Percentiles rank a stretch among this genome's conserved stretches.
phyloP scores from a whole-genome alignment of 2,888 invertebrate genomes.

The Drosophila suboccidentalis region DNA sequence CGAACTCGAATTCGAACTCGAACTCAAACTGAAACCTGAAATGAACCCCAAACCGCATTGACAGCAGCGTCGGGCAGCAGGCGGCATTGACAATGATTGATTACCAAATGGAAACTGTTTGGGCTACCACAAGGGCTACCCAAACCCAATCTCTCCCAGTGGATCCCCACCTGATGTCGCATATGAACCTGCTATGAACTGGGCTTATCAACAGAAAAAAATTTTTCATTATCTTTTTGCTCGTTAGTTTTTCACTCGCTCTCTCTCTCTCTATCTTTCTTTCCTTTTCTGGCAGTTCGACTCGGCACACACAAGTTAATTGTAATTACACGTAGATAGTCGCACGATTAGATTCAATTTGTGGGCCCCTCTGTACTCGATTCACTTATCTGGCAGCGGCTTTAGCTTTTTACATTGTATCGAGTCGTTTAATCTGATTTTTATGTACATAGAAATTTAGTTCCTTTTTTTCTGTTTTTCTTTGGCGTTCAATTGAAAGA shows the following conservation, averaged over 20 bases:
- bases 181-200: slow-evolving; percentile 41
- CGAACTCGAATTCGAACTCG: slow-evolving; percentile 16
- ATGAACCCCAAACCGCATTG: slow-evolving; percentile 70
- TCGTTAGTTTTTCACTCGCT: slow-evolving; percentile 58
- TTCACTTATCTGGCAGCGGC: slow-evolving; percentile 45
- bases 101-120: slow-evolving; percentile 74
- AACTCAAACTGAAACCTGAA: slow-evolving; percentile 8
- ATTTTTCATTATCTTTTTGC: slow-evolving; percentile 79
- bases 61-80: slow-evolving; percentile 63
- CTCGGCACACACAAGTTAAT: slow-evolving; percentile 57
- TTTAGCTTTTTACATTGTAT: slow-evolving; percentile 46
- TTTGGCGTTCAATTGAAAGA: slow-evolving; percentile 22
- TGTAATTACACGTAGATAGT: slow-evolving; percentile 80
- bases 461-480: slow-evolving; percentile 11
- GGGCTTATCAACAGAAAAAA: slow-evolving; percentile 35
- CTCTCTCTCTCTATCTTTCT: slow-evolving; percentile 5
- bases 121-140: slow-evolving; percentile 57
- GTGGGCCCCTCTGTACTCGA: slow-evolving; percentile 43
- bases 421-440: slow-evolving; percentile 68
- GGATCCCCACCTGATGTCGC: slow-evolving; percentile 42
- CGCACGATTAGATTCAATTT: slow-evolving; percentile 79
- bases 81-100: slow-evolving; percentile 83
- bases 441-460: slow-evolving; percentile 42
- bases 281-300: not conserved
- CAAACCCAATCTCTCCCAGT: slow-evolving; percentile 20